Evolutionary conservation across 2,888 invertebrate genomes (phyloP), one percentile per base, ranked within the genome.

Genomic region (Rhagonycha fulva): DNA sequence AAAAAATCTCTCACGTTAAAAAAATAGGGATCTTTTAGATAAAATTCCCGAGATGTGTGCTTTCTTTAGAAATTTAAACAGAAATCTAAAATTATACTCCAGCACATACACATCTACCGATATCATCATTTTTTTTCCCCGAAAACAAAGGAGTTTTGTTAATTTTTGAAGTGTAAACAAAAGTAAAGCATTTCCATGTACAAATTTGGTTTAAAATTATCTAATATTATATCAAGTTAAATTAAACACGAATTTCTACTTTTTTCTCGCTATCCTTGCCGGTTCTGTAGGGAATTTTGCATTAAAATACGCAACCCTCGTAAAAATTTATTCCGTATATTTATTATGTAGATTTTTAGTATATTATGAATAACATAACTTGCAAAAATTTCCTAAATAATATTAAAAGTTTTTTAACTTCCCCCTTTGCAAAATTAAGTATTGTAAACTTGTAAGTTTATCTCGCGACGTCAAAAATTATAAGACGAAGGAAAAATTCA

Each of bases 141-240:
- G 61, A 68, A 67, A 70, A 60, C 19, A 61, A 61, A 26, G 70
- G 66, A 62, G 72, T 68, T 68, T 28, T 69, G 72, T 28, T 67
- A 71, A 72, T 69, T 32, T 73, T 69, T 63, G 10, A 63, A 74
- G 23, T 62, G 71, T 75, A 75, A 75, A 75, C 71, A 71, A 71
- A 75, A 71, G 71, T 71, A 75, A 75, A 72, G 75, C 75, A 75
- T 75, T 75, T 75, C 71, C 75, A 62, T 71, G 75, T 75, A 71
- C 14, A 62, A 71, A 75, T 74, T 66, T 66, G 23, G 30, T 32
- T 26, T 26, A 67, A 61, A 75, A 75, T 26, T 75, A 71, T 75
- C 70, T 71, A 75, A 30, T 62, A 68, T 62, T 69, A 72, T 61
- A 71, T 60, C 71, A 75, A 72, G 74, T 70, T 74, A 74, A 71